Evolutionary conservation across 2,888 invertebrate genomes (phyloP).

Genomic region (Neoascia interrupta): DNA sequence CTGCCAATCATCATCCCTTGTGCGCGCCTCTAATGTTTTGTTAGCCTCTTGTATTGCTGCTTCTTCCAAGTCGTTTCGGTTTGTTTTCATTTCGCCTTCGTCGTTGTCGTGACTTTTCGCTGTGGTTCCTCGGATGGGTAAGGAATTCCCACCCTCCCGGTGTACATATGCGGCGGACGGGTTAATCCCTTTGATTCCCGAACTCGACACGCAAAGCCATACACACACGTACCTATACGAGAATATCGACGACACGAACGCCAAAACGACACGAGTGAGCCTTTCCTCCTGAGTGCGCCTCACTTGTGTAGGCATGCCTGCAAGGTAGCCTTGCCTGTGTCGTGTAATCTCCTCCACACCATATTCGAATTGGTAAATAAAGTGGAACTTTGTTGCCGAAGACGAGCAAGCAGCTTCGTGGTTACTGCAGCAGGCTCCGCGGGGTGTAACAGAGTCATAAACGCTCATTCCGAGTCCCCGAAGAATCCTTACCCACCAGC

Average conservation of each 20-base stretch:
- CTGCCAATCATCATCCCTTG: constrained; percentile 56
- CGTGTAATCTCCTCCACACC: constrained; percentile 25
- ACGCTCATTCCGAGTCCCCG: constrained; percentile 46
- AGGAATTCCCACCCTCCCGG: not conserved
- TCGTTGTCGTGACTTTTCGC: constrained; percentile 31
- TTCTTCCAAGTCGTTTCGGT: constrained; percentile 11
- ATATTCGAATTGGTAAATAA: constrained; percentile 51
- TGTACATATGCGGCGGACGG: constrained; percentile 8
- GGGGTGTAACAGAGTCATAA: constrained; percentile 43
- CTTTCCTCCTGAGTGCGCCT: not conserved
- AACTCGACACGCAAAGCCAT: constrained; percentile 27
- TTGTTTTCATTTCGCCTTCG: constrained; percentile 49
- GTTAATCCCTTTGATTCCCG: constrained; percentile 47
- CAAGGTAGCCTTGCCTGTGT: not conserved
- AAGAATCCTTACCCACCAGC: constrained; percentile 60
- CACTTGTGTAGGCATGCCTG: constrained; percentile 3
- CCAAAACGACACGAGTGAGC: not conserved
- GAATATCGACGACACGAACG: not conserved
- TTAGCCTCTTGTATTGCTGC: constrained; percentile 10
- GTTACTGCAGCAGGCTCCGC: not conserved
- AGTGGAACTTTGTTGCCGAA: constrained; percentile 38
- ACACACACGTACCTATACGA: not conserved
- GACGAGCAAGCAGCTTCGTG: constrained; percentile 45
- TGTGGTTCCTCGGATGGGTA: constrained; percentile 13
- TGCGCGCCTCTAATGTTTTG: constrained; percentile 32